A percentile compares a stretch with the other conserved stretches of the same genome.
phyloP scores from a whole-genome alignment of 2,797 vertebrate species.

The Danio albolineatus region DNA sequence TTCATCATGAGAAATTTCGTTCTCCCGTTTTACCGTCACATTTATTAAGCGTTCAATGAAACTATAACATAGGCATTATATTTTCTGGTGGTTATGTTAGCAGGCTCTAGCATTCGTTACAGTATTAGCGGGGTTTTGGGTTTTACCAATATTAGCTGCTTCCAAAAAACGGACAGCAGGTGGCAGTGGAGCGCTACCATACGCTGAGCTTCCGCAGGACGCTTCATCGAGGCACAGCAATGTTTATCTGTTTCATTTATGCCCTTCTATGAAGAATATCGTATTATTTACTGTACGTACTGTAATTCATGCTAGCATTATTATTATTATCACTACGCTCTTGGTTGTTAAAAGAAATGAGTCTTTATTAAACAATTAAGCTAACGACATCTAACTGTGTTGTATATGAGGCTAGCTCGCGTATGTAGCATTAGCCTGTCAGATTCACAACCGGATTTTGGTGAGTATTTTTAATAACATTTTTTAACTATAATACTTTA shows the following conservation, averaged over 20 bases:
- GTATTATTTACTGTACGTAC: neutral
- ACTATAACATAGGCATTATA: fast-evolving
- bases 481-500: neutral
- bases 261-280: neutral
- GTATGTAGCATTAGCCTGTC: slow-evolving; percentile 23
- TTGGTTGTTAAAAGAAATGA: neutral
- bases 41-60: neutral
- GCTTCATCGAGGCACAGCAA: neutral
- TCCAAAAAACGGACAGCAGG: neutral
- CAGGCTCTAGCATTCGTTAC: neutral
- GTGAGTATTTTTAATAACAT: neutral
- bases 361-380: neutral
- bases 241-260: neutral
- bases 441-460: neutral
- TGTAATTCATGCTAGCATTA: neutral
- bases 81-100: neutral
- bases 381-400: neutral
- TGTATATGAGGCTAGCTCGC: neutral
- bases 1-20: fast-evolving
- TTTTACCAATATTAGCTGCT: neutral
- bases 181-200: neutral
- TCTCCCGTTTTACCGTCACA: no score
- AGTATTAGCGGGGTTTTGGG: neutral
- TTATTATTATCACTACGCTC: neutral
- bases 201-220: neutral